A percentile compares a stretch with the other conserved stretches of the same genome.
These are phyloP conservation scores for Typhlichthys eigenmanni DNA, from an alignment of 2,797 vertebrate species.

Conservation along the genomic window DNA sequence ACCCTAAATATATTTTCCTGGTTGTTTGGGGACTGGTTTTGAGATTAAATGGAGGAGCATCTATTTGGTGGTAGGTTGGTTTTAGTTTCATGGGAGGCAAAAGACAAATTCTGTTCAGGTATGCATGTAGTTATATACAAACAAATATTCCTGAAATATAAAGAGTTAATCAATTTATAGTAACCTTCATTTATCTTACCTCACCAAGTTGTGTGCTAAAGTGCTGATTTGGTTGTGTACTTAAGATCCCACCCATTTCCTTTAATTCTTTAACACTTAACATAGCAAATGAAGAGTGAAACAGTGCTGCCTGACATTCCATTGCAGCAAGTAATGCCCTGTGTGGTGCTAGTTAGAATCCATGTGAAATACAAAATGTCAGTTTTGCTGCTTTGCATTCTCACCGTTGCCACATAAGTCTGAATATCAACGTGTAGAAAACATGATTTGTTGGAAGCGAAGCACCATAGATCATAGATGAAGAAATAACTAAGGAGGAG, in stretches of 20 bases:
- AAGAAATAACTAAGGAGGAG: conserved; percentile 23
- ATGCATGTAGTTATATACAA: too few species aligned
- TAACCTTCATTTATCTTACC: too few species aligned
- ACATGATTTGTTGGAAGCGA: too few species aligned
- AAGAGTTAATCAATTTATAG: too few species aligned
- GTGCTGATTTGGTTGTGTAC: conserved; percentile 19
- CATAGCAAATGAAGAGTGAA: conserved; percentile 35
- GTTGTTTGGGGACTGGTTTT: too few species aligned
- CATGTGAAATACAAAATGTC: conserved; percentile 18
- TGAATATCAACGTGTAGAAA: too few species aligned
- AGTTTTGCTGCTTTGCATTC: conserved; percentile 8
- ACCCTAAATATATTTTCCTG: too few species aligned
- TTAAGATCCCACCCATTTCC: conserved; percentile 71
- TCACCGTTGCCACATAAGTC: neutral
- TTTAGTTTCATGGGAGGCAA: too few species aligned
- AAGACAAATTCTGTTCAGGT: too few species aligned
- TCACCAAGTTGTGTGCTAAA: neutral
- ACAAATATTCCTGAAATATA: too few species aligned
- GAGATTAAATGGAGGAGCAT: too few species aligned
- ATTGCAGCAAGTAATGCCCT: conserved; percentile 53
- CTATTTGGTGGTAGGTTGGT: too few species aligned
- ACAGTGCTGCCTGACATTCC: conserved; percentile 50
- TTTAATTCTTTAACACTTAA: conserved; percentile 66
- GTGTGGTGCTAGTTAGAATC: conserved; percentile 38
- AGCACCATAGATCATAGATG: conserved; percentile 5